These are phyloP conservation scores for Rousettus leschenaultii DNA, from an alignment of 2,113 vertebrate genomes.

Conservation along the genomic window DNA sequence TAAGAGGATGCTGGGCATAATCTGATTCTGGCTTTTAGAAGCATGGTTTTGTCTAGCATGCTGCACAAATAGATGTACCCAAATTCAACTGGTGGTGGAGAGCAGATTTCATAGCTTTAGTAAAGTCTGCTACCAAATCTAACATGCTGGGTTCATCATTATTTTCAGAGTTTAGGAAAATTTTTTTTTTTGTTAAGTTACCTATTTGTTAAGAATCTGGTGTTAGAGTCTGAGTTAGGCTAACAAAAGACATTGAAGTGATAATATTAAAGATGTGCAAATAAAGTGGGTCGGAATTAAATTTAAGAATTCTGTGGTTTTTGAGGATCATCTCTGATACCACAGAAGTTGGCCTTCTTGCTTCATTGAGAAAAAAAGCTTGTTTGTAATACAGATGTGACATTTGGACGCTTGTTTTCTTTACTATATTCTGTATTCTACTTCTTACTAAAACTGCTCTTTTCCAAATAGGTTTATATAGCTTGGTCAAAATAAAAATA, in stretches of 20 bases:
- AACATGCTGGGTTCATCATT: slow-evolving; percentile 50
- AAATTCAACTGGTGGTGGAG: slow-evolving; percentile 56
- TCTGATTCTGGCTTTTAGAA: slow-evolving; percentile 66
- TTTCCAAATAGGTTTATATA: not conserved
- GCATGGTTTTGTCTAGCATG: slow-evolving; percentile 70
- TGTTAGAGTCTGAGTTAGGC: not conserved
- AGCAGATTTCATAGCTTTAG: slow-evolving; percentile 64
- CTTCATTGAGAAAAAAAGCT: not conserved
- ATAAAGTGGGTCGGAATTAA: not conserved
- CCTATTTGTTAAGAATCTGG: slow-evolving; percentile 33
- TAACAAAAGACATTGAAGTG: not conserved
- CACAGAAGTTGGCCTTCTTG: not conserved
- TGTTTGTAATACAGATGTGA: slow-evolving; percentile 24
- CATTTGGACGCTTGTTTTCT: not conserved
- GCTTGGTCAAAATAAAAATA: slow-evolving; percentile 16
- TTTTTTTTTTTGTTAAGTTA: slow-evolving; percentile 49
- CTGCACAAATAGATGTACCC: slow-evolving; percentile 75
- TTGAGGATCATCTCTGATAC: not conserved
- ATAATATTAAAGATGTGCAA: not conserved
- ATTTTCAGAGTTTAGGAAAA: slow-evolving; percentile 47
- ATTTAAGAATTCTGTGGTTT: not conserved
- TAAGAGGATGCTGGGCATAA: slow-evolving; percentile 57
- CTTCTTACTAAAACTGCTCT: not conserved
- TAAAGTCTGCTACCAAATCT: slow-evolving; percentile 62
- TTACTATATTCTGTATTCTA: not conserved